Conservation (phyloP, 2,113 vertebrate species). For the Promerops cafer region DNA sequence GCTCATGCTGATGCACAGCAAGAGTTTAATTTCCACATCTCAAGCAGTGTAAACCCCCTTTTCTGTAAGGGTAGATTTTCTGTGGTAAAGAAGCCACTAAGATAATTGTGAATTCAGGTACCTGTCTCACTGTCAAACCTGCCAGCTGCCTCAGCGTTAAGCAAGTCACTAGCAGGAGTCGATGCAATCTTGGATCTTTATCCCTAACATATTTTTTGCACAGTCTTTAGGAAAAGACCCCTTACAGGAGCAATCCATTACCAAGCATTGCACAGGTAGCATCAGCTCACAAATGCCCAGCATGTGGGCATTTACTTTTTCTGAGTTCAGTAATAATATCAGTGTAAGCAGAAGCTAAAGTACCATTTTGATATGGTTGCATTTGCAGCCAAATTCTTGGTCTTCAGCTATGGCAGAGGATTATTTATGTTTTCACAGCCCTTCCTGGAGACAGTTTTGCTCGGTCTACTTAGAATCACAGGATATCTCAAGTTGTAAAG, state of each 20-base stretch:
- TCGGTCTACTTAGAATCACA: neutral
- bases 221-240: neutral
- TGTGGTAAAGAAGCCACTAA: neutral
- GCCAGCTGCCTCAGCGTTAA: neutral
- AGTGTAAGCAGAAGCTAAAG: neutral
- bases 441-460: neutral
- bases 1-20: neutral
- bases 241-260: neutral
- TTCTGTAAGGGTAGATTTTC: neutral
- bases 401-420: neutral
- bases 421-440: neutral
- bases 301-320: neutral
- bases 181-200: neutral
- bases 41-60: neutral
- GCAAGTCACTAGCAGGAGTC: neutral
- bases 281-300: neutral
- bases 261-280: rapidly evolving
- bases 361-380: neutral
- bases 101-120: neutral
- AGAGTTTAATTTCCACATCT: neutral
- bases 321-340: neutral
- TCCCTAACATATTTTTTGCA: neutral
- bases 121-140: neutral
- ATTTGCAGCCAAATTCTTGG: neutral
- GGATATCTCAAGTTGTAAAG: neutral